A percentile compares a stretch with the other conserved stretches of the same genome.
These are phyloP conservation scores for Drosophila serrata DNA, from an alignment of 1,140 invertebrate species.

Conservation along the genomic window DNA sequence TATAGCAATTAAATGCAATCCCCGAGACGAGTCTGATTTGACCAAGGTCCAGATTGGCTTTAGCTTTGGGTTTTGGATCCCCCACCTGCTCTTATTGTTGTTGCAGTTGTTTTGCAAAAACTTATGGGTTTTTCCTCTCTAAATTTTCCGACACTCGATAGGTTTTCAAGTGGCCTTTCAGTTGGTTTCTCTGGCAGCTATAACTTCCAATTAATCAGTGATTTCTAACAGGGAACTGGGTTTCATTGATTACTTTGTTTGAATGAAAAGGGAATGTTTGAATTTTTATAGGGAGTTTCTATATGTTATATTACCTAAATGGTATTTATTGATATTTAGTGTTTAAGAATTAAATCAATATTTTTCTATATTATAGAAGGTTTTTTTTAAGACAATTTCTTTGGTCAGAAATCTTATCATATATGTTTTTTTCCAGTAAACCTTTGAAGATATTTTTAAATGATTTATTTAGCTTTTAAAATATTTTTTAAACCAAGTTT, in stretches of 20 bases:
- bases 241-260: not conserved
- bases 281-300: not conserved
- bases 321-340: not conserved
- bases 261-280: not conserved
- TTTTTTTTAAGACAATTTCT: too few species aligned
- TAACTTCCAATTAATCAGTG: not conserved
- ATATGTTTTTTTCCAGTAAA: too few species aligned
- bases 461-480: too few species aligned
- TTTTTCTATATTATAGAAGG: too few species aligned
- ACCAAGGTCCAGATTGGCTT: constrained; percentile 55
- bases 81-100: constrained; percentile 1
- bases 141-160: constrained; percentile 1
- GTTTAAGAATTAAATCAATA: not conserved
- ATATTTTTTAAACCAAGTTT: not conserved
- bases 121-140: constrained; percentile 4
- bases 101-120: constrained; percentile 10
- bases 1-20: constrained; percentile 74
- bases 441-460: too few species aligned
- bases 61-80: constrained; percentile 32
- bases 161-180: not conserved
- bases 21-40: constrained; percentile 24
- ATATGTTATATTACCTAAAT: not conserved
- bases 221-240: not conserved
- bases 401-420: too few species aligned
- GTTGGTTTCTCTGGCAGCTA: not conserved